phyloP scores from a whole-genome alignment of 1,140 invertebrate genomes.

The Ptiloglossa arizonensis region DNA sequence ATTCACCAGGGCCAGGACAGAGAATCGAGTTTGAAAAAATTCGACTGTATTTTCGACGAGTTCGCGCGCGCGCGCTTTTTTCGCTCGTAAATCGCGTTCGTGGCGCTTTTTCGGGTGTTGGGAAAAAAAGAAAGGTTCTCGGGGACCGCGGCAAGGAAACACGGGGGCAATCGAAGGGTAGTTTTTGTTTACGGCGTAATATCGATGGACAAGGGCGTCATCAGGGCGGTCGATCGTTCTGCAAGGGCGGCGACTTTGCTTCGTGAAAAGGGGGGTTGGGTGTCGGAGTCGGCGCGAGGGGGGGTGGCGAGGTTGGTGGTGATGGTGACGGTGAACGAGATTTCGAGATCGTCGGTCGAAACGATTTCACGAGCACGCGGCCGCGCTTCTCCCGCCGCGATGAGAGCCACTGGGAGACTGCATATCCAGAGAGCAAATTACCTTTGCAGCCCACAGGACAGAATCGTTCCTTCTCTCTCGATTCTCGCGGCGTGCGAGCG shows the following conservation, averaged over 20 bases:
- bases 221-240: not conserved
- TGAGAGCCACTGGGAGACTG: constrained; percentile 68
- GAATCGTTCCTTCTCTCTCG: constrained; percentile 52
- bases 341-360: constrained; percentile 34
- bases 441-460: constrained; percentile 70
- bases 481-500: constrained; percentile 42
- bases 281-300: too few relatives aligned
- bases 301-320: too few relatives aligned
- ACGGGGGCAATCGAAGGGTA: not conserved
- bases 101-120: too few relatives aligned
- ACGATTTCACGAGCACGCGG: not conserved
- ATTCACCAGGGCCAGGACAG: too few relatives aligned
- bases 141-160: not conserved
- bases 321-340: constrained; percentile 19
- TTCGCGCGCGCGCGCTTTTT: constrained; percentile 1
- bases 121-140: constrained; percentile 1
- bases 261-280: too few relatives aligned
- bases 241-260: not conserved
- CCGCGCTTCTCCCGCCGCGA: not conserved
- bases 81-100: not conserved
- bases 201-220: not conserved
- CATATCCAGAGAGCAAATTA: constrained; percentile 74
- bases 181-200: constrained; percentile 23
- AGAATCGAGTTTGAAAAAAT: constrained; percentile 23
- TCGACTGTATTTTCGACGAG: not conserved